phyloP scores from a whole-genome alignment of 2,888 invertebrate genomes.

The Amphipyra berbera region DNA sequence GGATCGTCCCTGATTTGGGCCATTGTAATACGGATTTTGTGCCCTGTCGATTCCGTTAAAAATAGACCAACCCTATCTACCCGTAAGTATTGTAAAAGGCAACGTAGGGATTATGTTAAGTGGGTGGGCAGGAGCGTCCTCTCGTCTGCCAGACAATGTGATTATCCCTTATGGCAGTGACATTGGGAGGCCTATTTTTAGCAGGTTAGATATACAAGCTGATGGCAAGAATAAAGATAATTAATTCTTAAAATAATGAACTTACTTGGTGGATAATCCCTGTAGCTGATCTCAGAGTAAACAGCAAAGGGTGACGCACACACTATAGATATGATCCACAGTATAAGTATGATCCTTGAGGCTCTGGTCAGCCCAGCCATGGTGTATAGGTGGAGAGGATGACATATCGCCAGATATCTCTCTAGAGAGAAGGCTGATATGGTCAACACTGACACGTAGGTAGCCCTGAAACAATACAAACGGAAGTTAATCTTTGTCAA shows the following conservation, averaged over 20 bases:
- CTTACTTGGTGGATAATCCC: constrained; percentile 93
- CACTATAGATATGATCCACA: constrained; percentile 94
- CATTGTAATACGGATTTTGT: too few species aligned
- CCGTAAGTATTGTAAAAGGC: too few species aligned
- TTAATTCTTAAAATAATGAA: constrained; percentile 21
- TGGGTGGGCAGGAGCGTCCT: too few species aligned
- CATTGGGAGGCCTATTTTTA: too few species aligned
- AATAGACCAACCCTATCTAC: too few species aligned
- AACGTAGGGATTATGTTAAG: too few species aligned
- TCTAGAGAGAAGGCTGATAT: constrained; percentile 97
- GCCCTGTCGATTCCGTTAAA: too few species aligned
- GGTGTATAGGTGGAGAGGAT: constrained; percentile 95
- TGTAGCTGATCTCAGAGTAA: constrained; percentile 93
- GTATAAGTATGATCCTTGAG: constrained; percentile 92
- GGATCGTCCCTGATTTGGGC: too few species aligned
- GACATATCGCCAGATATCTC: constrained; percentile 95
- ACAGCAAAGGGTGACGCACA: constrained; percentile 94
- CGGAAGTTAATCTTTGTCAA: neutral
- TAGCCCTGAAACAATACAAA: constrained; percentile 91
- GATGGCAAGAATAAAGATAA: too few species aligned
- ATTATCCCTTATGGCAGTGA: too few species aligned
- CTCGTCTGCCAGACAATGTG: too few species aligned
- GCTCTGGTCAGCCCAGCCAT: constrained; percentile 95
- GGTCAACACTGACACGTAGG: constrained; percentile 96
- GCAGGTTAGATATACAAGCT: neutral